These are phyloP conservation scores for Heliangelus exortis DNA, from an alignment of 2,797 vertebrate species.

Conservation along the genomic window DNA sequence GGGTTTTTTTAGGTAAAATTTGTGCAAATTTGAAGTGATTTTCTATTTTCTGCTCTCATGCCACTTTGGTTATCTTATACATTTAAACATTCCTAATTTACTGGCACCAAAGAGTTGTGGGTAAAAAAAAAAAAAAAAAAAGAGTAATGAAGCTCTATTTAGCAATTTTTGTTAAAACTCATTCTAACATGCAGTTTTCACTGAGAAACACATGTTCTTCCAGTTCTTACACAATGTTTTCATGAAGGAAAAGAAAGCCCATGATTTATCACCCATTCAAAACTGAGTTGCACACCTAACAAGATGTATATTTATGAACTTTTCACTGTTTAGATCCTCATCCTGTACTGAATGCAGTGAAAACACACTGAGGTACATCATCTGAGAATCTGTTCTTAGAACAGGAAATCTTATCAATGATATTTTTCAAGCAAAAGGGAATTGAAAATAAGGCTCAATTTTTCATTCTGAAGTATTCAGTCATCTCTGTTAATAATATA, in stretches of 20 bases:
- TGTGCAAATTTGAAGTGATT: neutral
- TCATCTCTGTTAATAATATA: neutral
- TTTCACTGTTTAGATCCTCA: neutral
- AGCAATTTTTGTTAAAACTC: neutral
- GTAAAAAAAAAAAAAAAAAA: neutral
- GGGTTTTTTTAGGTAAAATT: neutral
- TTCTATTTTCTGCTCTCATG: neutral
- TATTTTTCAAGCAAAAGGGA: neutral
- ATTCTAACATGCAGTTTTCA: neutral
- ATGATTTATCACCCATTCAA: conserved; percentile 37
- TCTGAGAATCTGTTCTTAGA: neutral
- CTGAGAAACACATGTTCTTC: neutral
- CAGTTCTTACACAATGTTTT: neutral
- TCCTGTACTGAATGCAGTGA: neutral
- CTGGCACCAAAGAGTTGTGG: neutral
- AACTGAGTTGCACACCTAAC: neutral
- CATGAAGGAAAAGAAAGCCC: neutral
- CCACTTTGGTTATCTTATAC: neutral
- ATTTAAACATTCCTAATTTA: neutral
- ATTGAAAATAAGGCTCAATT: neutral
- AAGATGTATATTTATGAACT: conserved; percentile 41
- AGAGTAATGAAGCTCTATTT: neutral
- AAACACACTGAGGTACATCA: neutral
- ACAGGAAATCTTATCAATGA: neutral
- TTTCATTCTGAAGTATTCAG: neutral